These are phyloP conservation scores for Pluvialis apricaria DNA, from an alignment of 2,113 vertebrate species.

Conservation along the genomic window DNA sequence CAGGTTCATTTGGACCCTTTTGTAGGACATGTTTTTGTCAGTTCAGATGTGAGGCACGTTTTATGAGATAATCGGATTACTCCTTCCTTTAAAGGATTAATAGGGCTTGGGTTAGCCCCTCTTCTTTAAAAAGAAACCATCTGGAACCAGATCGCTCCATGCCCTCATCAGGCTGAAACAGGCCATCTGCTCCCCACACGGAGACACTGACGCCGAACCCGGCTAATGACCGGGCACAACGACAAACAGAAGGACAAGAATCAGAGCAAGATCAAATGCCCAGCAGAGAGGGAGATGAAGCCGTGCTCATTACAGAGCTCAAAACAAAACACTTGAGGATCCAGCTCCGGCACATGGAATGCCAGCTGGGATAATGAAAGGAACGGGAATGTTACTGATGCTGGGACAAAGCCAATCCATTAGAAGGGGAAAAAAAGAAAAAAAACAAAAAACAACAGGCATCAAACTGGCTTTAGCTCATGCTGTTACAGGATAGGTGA, in stretches of 20 bases:
- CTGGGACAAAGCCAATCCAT: neutral
- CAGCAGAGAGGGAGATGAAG: neutral
- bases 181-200: neutral
- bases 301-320: neutral
- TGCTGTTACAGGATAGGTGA: neutral
- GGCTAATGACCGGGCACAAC: too few relatives aligned
- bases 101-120: neutral
- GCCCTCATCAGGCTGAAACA: neutral
- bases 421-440: too few relatives aligned
- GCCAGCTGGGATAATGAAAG: neutral
- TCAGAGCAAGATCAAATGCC: neutral
- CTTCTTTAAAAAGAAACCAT: neutral
- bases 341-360: neutral
- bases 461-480: neutral
- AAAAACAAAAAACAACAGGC: too few relatives aligned
- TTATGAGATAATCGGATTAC: neutral
- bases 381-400: neutral
- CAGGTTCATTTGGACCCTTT: neutral
- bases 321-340: neutral
- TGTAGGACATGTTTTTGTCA: accelerated
- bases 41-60: neutral
- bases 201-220: neutral
- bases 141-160: neutral
- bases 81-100: neutral
- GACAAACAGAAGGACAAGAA: neutral